Conservation (phyloP, 2,888 invertebrate species). For the Acleris cristana region DNA sequence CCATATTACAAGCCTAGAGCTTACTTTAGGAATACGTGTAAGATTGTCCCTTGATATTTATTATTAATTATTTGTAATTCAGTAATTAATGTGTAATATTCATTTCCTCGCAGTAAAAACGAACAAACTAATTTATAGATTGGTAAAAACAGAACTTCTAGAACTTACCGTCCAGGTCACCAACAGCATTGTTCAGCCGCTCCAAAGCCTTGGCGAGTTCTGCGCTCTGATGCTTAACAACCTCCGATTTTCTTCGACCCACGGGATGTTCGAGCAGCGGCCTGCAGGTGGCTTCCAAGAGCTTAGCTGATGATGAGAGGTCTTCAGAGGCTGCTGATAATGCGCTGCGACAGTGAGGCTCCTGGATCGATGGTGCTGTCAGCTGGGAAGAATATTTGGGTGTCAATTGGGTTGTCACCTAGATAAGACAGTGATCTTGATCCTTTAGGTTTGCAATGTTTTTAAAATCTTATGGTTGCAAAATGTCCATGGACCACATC, state of each 20-base stretch:
- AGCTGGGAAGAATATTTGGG: conserved; percentile 49
- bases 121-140: too few species aligned
- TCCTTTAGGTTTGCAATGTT: too few species aligned
- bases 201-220: conserved; percentile 61
- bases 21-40: too few species aligned
- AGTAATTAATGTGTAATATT: too few species aligned
- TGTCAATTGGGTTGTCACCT: too few species aligned
- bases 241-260: conserved; percentile 46
- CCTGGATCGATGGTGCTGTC: conserved; percentile 62
- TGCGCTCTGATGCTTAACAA: conserved; percentile 34
- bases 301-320: conserved; percentile 53
- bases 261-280: conserved; percentile 55
- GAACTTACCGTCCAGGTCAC: conserved; percentile 44
- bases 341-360: conserved; percentile 71
- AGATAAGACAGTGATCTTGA: too few species aligned
- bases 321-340: conserved; percentile 58
- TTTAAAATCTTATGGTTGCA: too few species aligned
- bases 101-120: too few species aligned
- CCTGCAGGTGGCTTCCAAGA: conserved; percentile 50
- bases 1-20: too few species aligned
- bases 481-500: too few species aligned
- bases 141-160: background rate
- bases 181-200: conserved; percentile 54
- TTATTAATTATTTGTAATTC: too few species aligned
- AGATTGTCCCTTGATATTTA: too few species aligned